Evolutionary conservation across 1,140 invertebrate genomes (phyloP), one percentile per base, ranked within the genome.

Genomic region (Heliconius nattereri): DNA sequence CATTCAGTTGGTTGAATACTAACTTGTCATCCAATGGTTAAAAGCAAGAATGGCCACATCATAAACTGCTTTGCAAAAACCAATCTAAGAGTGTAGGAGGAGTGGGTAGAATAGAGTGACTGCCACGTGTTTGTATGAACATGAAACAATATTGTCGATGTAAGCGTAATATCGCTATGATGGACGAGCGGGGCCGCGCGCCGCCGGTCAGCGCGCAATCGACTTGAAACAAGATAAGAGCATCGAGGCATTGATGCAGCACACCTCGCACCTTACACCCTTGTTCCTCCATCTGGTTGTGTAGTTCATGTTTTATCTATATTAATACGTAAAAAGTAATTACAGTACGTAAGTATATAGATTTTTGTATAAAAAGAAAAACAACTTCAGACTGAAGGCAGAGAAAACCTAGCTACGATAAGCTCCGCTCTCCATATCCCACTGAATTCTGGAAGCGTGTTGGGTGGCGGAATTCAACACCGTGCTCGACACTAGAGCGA

Each of bases 161-260:
- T 92, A 89, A 91, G 90, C 88, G 88, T 85, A 90, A 90, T 91
- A 89, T 87, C 85, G 88, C 91, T 92, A 94, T 94, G 92, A 94
- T 94, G 90, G 91, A 94, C 91, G 91, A 92, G 86, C 87, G 82
- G 76, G 82, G 60, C 60, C 60, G 60, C 60, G 26, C 60, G 60
- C 60, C 85, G 81, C 85, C 86, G 91, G 91, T 91, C 91, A 91
- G 90, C 85, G 89, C 81, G 89, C 92, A 94, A 89, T 91, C 87
- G 90, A 91, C 85, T 88, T 81, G 91, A 94, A 94, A 93, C 87
- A 35, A 76, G 92, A 94, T 94, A 94, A 94, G 85, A 45, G 40
- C 82, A 78, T 40, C 35, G 23, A 66, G 26, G 32, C 71, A 16
- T 79, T 83, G 79, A 81, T 81, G 78, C 78, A 79, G 78, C 79